phyloP scores from a whole-genome alignment of 92 coral and sea anemone species.

The Porites lobata region DNA sequence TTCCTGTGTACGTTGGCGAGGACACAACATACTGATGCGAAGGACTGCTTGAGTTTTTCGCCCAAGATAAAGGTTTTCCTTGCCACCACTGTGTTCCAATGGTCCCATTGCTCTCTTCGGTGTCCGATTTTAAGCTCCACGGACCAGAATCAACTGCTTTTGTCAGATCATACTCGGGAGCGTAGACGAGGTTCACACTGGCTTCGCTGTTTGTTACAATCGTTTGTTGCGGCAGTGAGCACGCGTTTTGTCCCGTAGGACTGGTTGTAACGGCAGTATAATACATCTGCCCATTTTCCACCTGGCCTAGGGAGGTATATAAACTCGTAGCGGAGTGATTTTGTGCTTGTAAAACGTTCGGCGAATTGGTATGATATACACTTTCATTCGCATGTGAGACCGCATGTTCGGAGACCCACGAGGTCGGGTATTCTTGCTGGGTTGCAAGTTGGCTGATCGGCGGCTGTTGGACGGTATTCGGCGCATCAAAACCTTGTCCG shows the following conservation, averaged over 20 bases:
- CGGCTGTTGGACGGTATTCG: conserved; percentile 71
- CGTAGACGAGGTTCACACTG: conserved; percentile 33
- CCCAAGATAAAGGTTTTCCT: conserved; percentile 80
- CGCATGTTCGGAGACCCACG: conserved; percentile 83
- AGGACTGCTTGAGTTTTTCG: conserved; percentile 63
- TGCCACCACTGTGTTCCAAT: conserved; percentile 90
- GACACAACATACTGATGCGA: conserved; percentile 69
- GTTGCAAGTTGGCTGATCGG: conserved; percentile 78
- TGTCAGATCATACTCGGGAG: conserved; percentile 43
- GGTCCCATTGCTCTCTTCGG: conserved; percentile 57
- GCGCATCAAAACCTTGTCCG: conserved; percentile 89
- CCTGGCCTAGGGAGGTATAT: conserved; percentile 89
- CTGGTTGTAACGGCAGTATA: conserved; percentile 81
- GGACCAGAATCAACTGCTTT: conserved; percentile 73
- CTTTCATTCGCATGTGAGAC: conserved; percentile 75
- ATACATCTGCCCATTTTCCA: conserved; percentile 85
- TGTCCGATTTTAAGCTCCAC: conserved; percentile 87
- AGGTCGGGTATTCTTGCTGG: conserved; percentile 83
- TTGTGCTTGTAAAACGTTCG: conserved; percentile 71
- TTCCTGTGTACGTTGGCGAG: conserved; percentile 64
- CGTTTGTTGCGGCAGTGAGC: conserved; percentile 54
- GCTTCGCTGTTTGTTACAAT: conserved; percentile 45
- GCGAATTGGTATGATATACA: conserved; percentile 67
- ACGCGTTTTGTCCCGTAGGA: conserved; percentile 65
- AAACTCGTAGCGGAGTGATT: conserved; percentile 70